A percentile compares a stretch with the other conserved stretches of the same genome.
These are phyloP conservation scores for Sarcophaga carnaria DNA, from an alignment of 2,888 invertebrate species.

Conservation along the genomic window DNA sequence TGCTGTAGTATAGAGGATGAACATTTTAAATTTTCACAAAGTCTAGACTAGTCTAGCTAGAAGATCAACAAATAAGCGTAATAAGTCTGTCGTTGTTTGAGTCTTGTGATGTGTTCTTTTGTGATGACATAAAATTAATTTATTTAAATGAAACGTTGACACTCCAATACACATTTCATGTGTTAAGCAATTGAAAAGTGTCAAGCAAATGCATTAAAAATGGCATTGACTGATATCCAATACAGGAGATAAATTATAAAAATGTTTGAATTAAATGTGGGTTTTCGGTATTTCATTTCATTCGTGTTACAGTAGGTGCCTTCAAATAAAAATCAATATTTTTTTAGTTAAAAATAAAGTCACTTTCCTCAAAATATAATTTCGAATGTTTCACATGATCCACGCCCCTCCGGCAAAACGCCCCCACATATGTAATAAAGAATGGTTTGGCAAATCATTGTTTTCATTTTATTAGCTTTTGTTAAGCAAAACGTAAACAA, in stretches of 20 bases:
- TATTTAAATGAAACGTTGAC: constrained; percentile 42
- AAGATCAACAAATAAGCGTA: neutral
- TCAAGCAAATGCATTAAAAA: constrained; percentile 48
- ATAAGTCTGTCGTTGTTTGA: no score
- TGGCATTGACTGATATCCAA: neutral
- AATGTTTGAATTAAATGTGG: neutral
- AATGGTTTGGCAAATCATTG: constrained; percentile 1
- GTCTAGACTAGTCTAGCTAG: neutral
- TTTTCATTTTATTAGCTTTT: neutral
- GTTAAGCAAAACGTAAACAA: constrained; percentile 17
- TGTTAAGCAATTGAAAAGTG: constrained; percentile 45
- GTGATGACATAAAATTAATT: constrained; percentile 44
- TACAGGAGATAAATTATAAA: neutral
- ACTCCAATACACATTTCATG: neutral
- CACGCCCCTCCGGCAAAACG: no score
- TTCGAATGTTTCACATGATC: no score
- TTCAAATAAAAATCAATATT: no score
- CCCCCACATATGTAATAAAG: neutral
- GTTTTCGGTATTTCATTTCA: neutral
- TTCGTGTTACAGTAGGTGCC: no score
- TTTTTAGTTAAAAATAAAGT: no score
- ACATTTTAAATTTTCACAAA: neutral
- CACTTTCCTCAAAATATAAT: no score
- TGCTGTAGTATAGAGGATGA: no score
- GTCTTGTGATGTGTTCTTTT: neutral